Conservation (phyloP, 2,797 vertebrate genomes). For the Steatocranus sp. region DNA sequence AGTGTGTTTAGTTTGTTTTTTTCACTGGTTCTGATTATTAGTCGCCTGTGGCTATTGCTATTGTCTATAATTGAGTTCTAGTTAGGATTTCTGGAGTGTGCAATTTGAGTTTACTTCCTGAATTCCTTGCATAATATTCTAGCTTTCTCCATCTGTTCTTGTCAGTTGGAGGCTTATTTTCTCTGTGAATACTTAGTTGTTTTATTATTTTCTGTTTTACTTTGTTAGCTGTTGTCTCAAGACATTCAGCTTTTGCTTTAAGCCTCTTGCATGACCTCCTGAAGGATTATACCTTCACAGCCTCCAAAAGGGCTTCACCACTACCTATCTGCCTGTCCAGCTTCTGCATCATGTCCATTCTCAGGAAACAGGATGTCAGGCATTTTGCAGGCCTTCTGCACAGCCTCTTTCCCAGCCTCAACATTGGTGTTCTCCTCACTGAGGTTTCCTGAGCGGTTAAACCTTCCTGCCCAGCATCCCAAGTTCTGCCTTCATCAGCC, state of each 20-base stretch:
- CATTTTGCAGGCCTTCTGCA: background rate
- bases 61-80: background rate
- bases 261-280: background rate
- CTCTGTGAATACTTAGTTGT: background rate
- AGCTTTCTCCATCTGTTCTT: background rate
- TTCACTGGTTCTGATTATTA: background rate
- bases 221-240: background rate
- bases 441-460: background rate
- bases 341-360: background rate
- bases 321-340: background rate
- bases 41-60: background rate
- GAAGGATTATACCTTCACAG: background rate
- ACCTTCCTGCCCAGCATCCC: background rate
- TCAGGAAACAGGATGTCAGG: background rate
- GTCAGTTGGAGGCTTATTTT: background rate
- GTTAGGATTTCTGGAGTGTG: background rate
- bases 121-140: background rate
- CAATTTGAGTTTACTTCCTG: background rate
- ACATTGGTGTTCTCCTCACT: background rate
- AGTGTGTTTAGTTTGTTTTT: background rate
- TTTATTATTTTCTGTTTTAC: background rate
- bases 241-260: background rate
- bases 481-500: background rate
- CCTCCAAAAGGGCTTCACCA: background rate
- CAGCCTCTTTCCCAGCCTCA: background rate